These are phyloP conservation scores for Sebastes wilsoni DNA, from an alignment of 2,797 vertebrate genomes.

Conservation along the genomic window DNA sequence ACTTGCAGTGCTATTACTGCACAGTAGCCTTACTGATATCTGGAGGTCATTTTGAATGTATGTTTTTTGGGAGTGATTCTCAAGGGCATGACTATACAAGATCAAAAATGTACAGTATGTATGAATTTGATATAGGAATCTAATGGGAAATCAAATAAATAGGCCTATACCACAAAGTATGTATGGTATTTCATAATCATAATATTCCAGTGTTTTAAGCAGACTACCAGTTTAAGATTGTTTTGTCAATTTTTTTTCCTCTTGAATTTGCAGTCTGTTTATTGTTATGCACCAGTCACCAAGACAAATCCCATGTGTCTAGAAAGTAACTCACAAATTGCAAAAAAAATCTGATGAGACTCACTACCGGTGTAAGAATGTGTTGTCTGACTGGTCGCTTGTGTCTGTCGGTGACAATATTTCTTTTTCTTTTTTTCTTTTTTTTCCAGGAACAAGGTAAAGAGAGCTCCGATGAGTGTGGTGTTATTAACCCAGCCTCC, in stretches of 20 bases:
- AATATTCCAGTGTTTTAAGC: too few relatives aligned
- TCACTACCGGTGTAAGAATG: too few relatives aligned
- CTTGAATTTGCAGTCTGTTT: too few relatives aligned
- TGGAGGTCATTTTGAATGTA: too few relatives aligned
- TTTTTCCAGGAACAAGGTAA: constrained; percentile 18
- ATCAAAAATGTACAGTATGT: too few relatives aligned
- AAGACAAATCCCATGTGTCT: background rate
- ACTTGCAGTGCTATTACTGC: too few relatives aligned
- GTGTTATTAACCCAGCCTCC: constrained; percentile 67
- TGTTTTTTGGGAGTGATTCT: too few relatives aligned
- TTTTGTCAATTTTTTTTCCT: too few relatives aligned
- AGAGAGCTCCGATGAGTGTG: constrained; percentile 44
- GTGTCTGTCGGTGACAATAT: background rate
- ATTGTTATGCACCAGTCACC: background rate
- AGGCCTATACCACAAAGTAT: background rate
- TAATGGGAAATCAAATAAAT: background rate
- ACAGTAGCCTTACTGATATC: too few relatives aligned
- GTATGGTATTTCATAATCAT: background rate
- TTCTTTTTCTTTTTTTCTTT: background rate
- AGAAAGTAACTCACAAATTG: too few relatives aligned
- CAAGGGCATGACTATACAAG: background rate
- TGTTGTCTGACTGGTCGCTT: background rate
- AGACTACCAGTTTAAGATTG: too few relatives aligned
- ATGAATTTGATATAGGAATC: background rate
- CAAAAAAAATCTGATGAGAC: too few relatives aligned